phyloP scores from a whole-genome alignment of 1,140 invertebrate genomes.

The Scaptodrosophila lebanonensis region DNA sequence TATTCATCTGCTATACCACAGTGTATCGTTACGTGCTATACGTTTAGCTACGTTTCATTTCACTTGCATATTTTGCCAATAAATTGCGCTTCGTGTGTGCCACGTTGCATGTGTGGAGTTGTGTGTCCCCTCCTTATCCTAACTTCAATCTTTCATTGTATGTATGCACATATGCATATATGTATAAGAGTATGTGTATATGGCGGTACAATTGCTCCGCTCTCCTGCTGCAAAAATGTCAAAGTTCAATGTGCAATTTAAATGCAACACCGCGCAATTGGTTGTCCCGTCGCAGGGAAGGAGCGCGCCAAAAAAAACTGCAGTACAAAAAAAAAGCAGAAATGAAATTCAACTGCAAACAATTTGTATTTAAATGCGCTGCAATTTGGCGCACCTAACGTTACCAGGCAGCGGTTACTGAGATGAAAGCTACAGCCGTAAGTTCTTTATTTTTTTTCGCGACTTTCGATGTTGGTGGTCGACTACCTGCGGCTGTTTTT shows the following conservation, averaged over 20 bases:
- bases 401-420: background rate
- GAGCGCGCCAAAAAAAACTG: conserved; percentile 16
- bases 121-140: conserved; percentile 32
- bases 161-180: conserved; percentile 13
- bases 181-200: too few relatives aligned
- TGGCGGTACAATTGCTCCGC: too few relatives aligned
- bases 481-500: conserved; percentile 54
- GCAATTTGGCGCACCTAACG: conserved; percentile 42
- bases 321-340: conserved; percentile 14
- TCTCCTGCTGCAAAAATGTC: conserved; percentile 53
- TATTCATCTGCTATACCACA: too few relatives aligned
- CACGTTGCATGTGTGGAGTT: conserved; percentile 10
- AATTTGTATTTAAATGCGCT: conserved; percentile 69
- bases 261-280: conserved; percentile 64
- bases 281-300: conserved; percentile 17
- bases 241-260: conserved; percentile 74
- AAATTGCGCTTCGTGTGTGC: conserved; percentile 41
- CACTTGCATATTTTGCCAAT: conserved; percentile 65
- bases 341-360: conserved; percentile 43
- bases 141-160: conserved; percentile 37
- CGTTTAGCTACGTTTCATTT: conserved; percentile 60
- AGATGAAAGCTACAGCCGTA: background rate
- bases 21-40: too few relatives aligned
- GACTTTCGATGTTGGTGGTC: background rate
- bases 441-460: too few relatives aligned